These are phyloP conservation scores for Rotaria sp. DNA, from an alignment of 2,888 invertebrate species.

Conservation along the genomic window DNA sequence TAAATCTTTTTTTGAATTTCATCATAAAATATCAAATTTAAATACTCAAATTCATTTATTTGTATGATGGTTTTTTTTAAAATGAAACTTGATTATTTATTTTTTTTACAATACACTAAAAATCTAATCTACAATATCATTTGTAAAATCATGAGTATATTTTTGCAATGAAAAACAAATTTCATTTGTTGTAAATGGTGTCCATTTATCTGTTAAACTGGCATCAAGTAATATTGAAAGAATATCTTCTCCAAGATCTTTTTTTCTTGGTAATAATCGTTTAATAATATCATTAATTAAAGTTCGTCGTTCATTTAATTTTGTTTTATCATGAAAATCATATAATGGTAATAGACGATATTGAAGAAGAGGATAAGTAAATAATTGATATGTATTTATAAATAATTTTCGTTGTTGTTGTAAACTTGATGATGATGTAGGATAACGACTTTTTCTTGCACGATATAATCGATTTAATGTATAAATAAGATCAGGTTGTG, in stretches of 20 bases:
- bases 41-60: too few relatives aligned
- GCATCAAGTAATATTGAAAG: constrained; percentile 8
- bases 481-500: constrained; percentile 17
- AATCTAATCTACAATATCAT: background rate
- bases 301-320: background rate
- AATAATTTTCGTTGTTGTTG: constrained; percentile 3
- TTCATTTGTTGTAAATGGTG: background rate
- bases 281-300: background rate
- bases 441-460: background rate
- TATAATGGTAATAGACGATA: background rate
- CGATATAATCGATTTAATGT: background rate
- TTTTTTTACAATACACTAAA: background rate
- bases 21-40: too few relatives aligned
- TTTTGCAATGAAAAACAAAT: background rate
- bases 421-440: background rate
- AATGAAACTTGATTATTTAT: background rate
- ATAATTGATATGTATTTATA: background rate
- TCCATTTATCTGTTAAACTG: constrained; percentile 19
- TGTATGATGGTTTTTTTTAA: background rate
- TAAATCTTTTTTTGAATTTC: too few relatives aligned
- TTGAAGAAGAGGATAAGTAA: background rate
- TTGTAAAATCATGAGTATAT: background rate
- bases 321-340: background rate
- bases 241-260: background rate
- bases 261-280: background rate